These are phyloP conservation scores for Orgyia antiqua DNA, from an alignment of 2,888 invertebrate species.

Conservation along the genomic window DNA sequence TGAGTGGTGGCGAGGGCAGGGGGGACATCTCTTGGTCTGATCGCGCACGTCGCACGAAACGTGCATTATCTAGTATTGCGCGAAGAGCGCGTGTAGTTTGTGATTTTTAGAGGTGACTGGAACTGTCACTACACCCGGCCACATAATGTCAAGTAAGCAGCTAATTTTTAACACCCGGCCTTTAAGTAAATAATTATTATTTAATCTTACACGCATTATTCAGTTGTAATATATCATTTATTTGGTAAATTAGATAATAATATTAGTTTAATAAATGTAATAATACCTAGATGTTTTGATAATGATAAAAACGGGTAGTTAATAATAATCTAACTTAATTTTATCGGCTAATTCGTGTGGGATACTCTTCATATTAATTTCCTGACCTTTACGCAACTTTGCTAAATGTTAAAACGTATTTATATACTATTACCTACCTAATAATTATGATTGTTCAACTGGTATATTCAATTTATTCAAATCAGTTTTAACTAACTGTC, in stretches of 20 bases:
- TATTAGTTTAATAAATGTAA: too few species aligned
- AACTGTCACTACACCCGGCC: conserved; percentile 70
- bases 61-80: conserved; percentile 64
- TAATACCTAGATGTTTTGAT: background rate
- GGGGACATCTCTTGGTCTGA: conserved; percentile 29
- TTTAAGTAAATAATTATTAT: conserved; percentile 4
- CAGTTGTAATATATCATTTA: background rate
- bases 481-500: too few species aligned
- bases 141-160: conserved; percentile 71
- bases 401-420: too few species aligned
- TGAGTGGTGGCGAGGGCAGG: conserved; percentile 35
- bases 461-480: too few species aligned
- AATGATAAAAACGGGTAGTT: conserved; percentile 3
- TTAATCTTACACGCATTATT: background rate
- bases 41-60: conserved; percentile 42
- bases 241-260: background rate
- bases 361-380: too few species aligned
- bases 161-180: conserved; percentile 12
- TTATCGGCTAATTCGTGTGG: background rate
- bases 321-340: conserved; percentile 1
- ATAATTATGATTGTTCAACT: too few species aligned
- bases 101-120: conserved; percentile 59
- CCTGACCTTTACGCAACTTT: too few species aligned
- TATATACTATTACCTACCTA: too few species aligned
- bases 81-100: conserved; percentile 67